phyloP scores from a whole-genome alignment of 2,113 vertebrate species.

The Phrynocephalus versicolor region DNA sequence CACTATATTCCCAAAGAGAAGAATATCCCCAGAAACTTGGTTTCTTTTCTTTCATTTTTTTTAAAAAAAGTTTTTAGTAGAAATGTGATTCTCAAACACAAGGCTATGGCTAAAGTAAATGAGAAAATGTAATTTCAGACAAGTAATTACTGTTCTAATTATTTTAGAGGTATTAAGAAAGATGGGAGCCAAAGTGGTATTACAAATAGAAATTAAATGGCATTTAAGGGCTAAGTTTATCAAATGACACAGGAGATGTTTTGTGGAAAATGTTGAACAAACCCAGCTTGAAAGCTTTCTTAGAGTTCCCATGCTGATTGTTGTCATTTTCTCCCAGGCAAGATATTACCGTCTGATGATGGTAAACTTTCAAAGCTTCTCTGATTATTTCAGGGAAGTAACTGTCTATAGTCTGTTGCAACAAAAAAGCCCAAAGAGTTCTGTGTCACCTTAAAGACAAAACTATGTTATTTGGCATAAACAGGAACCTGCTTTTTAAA shows the following conservation, averaged over 20 bases:
- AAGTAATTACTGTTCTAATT: conserved; percentile 48
- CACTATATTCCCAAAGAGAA: conserved; percentile 31
- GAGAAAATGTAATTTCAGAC: conserved; percentile 45
- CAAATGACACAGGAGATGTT: conserved; percentile 18
- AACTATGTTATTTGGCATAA: too few relatives aligned
- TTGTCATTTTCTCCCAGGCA: neutral
- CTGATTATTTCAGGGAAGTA: too few relatives aligned
- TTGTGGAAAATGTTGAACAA: conserved; percentile 16
- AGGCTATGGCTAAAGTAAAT: conserved; percentile 44
- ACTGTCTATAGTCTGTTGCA: too few relatives aligned
- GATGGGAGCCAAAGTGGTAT: neutral
- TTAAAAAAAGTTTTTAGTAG: conserved; percentile 42
- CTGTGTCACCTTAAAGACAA: too few relatives aligned
- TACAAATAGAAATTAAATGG: conserved; percentile 39
- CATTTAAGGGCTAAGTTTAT: conserved; percentile 22
- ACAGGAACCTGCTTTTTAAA: too few relatives aligned
- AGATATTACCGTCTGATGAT: neutral
- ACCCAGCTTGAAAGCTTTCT: neutral
- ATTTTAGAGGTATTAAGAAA: conserved; percentile 46
- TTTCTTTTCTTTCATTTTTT: conserved; percentile 12
- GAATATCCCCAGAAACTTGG: conserved; percentile 32
- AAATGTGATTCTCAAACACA: conserved; percentile 56
- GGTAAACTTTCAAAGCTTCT: neutral
- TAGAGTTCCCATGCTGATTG: neutral
- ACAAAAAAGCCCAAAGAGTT: neutral